Evolutionary conservation across 2,113 vertebrate genomes (phyloP), one percentile per base, ranked within the genome.

Genomic region (Nematolebias whitei): DNA sequence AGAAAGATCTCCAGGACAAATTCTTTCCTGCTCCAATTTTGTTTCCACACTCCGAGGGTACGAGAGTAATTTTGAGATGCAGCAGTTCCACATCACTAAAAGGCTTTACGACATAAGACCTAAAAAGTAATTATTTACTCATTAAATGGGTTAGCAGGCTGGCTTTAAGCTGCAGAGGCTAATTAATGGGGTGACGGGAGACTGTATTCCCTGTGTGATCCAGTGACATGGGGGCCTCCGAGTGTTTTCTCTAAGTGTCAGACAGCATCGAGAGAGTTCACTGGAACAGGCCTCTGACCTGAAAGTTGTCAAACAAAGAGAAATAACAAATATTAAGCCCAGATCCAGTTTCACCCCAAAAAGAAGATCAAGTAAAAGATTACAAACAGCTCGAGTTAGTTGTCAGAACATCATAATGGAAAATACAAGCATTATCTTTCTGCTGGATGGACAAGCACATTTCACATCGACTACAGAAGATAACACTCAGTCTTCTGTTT

Each of bases 101-200:
- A 87, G 84, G 78, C 79, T 75, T 70, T 78, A 81, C 87, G 89
- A 89, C 89, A 88, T 80, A 82, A 87, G 87, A 88, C 85, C 84
- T 68, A 71, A 70, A 75, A 88, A 85, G 84, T 83, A 89, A 85
- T 88, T 88, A 90, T 90, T 89, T 90, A 90, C 87, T 89, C 87
- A 81, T 88, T 90, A 90, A 89, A 90, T 88, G 79, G 84, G 84
- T 90, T 87, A 89, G 77, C 87, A 88, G 89, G 84, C 88, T 85
- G 82, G 87, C 87, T 85, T 88, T 76, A 80, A 89, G 89, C 89
- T 71, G 74, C 68, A 71, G 57, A 84, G 87, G 80, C 87, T 90
- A 89, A 89, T 89, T 90, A 90, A 90, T 85, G 85, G 85, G 85
- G 84, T 84, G 22, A 64, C 41, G 84, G 72, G 59, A 61, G 68